Evolutionary conservation across 2,797 vertebrate species (phyloP), one percentile per base, ranked within the genome.

Genomic region (Stomatorhinus walkeri): DNA sequence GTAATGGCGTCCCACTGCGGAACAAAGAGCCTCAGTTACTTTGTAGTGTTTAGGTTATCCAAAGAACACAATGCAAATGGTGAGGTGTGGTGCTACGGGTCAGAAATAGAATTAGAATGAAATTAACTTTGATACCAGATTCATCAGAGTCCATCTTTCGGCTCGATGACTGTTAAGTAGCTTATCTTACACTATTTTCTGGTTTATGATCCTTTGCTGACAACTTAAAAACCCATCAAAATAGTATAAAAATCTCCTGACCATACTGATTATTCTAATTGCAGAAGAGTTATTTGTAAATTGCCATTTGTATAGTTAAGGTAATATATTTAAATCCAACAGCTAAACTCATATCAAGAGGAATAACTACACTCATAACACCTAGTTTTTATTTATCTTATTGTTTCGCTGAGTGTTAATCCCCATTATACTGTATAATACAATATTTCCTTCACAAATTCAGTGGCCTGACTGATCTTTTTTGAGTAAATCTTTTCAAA

Each of bases 1-100:
- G 98, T 99, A 93, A 99, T 99, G 88, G 97, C 96, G 88, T 99
- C 98, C 98, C 98, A 99, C 98, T 99, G 93, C 83, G 87, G 83
- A 89, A 56, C 88, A 49, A 43, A 88, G 28, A 79, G 46, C 7
- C 14, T 72, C 46, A 9, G n/a, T 88, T 76, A 72, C n/a, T 52
- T 85, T 5, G 4, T 14, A 85, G n/a, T 24, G 40, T 46, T 81
- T 1, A 81, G 8, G 19, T 46, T 8, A 81, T 46, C 76, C 76
- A 46, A 8, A 76, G 16, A 43, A 46, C 76, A 81, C 40, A n/a
- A 22, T 43, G 76, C 19, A 81, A 81, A 81, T 4, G 40, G 32
- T 19, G 36, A 79, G 3, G 40, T 79, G 14, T 7, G 4, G 19
- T 12, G 4, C 19, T 79, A 46, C 9, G 72, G 40, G 19, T 43